These are phyloP conservation scores for Drosophila mulleri DNA, from an alignment of 2,888 invertebrate species.

Conservation along the genomic window DNA sequence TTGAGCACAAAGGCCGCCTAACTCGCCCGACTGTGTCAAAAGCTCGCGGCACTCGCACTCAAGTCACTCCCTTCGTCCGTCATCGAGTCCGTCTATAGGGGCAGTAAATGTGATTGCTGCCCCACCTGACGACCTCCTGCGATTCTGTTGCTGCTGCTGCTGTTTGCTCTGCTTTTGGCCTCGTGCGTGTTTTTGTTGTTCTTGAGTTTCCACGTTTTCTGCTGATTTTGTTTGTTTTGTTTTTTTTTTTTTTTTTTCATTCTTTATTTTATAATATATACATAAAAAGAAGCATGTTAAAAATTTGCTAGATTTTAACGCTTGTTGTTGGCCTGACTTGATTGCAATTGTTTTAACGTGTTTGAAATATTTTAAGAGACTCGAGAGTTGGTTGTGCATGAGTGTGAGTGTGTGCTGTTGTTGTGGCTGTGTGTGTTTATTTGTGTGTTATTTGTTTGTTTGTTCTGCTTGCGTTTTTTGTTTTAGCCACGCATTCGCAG, in stretches of 20 bases:
- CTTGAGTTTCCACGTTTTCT: slow-evolving; percentile 15
- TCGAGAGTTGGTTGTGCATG: too few relatives aligned
- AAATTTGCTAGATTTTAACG: slow-evolving; percentile 65
- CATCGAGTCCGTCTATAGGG: slow-evolving; percentile 39
- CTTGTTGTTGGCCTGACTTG: slow-evolving; percentile 45
- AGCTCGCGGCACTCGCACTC: slow-evolving; percentile 18
- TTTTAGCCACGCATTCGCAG: slow-evolving; percentile 64
- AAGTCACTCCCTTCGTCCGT: slow-evolving; percentile 14
- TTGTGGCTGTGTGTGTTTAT: slow-evolving; percentile 23
- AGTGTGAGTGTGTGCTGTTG: slow-evolving; percentile 20
- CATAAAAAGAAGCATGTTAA: slow-evolving; percentile 51
- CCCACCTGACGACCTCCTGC: background rate
- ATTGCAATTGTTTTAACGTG: slow-evolving; percentile 72
- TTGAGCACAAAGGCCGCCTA: background rate
- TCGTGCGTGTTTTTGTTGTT: slow-evolving; percentile 49
- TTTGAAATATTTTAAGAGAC: slow-evolving; percentile 67
- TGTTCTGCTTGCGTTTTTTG: slow-evolving; percentile 53
- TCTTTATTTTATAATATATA: slow-evolving; percentile 24
- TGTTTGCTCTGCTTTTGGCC: slow-evolving; percentile 35
- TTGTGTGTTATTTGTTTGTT: slow-evolving; percentile 35
- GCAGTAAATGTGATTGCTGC: slow-evolving; percentile 70
- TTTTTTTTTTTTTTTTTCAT: slow-evolving; percentile 2
- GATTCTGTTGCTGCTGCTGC: background rate
- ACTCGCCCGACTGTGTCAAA: slow-evolving; percentile 12
- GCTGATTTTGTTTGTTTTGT: slow-evolving; percentile 4